phyloP scores from a whole-genome alignment of 2,888 invertebrate genomes.

The Ophraella communa region DNA sequence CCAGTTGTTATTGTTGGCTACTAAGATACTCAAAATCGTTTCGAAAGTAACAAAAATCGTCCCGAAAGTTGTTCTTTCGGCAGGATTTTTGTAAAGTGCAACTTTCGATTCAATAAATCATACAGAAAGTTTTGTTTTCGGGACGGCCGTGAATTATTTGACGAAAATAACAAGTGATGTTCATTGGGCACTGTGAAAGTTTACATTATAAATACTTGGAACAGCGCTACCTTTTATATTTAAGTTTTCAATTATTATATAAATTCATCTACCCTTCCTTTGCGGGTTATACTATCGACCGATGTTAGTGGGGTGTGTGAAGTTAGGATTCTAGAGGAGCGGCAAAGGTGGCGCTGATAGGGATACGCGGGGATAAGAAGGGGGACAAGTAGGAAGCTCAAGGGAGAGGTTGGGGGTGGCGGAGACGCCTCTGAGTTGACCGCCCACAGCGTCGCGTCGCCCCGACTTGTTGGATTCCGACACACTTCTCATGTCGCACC shows the following conservation, averaged over 20 bases:
- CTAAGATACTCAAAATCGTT: no score
- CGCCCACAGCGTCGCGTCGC: slow-evolving; percentile 57
- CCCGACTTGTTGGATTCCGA: slow-evolving; percentile 60
- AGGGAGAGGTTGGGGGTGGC: slow-evolving; percentile 49
- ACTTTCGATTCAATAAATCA: no score
- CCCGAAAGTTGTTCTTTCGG: no score
- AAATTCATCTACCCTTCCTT: slow-evolving; percentile 14
- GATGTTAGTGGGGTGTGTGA: slow-evolving; percentile 12
- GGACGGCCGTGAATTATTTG: no score
- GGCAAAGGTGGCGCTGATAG: slow-evolving; percentile 25
- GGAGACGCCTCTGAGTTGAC: slow-evolving; percentile 64
- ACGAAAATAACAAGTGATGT: no score
- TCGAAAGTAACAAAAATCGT: no score
- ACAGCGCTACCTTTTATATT: slow-evolving; percentile 5
- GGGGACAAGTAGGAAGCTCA: slow-evolving; percentile 7
- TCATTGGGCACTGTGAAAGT: no score
- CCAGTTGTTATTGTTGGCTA: no score
- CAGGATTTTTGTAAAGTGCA: no score
- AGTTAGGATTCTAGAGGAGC: slow-evolving; percentile 22
- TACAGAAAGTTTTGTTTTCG: no score
- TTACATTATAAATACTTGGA: no score
- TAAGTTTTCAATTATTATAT: not conserved
- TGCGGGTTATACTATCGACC: slow-evolving; percentile 28
- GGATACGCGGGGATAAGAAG: slow-evolving; percentile 2
- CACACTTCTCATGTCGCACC: slow-evolving; percentile 57